Conservation (phyloP, 2,888 invertebrate species). For the Incurvaria masculella region DNA sequence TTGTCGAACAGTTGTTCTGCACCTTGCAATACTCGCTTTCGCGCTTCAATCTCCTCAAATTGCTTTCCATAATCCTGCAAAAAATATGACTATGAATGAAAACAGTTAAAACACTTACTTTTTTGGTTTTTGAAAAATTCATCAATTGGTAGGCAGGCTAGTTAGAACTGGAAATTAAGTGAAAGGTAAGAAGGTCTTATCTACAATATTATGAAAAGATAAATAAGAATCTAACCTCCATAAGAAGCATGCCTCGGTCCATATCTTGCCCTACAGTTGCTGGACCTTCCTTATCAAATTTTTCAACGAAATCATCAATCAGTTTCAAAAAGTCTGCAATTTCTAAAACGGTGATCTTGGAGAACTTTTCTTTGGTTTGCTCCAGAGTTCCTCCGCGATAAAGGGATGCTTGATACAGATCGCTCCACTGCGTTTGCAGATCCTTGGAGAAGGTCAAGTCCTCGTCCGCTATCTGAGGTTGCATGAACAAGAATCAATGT, state of each 20-base stretch:
- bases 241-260: constrained; percentile 65
- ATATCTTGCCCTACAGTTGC: constrained; percentile 75
- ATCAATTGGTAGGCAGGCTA: too few relatives aligned
- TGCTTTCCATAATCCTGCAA: constrained; percentile 59
- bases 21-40: constrained; percentile 51
- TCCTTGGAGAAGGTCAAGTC: constrained; percentile 57
- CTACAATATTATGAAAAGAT: too few relatives aligned
- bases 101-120: too few relatives aligned
- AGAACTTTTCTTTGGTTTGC: constrained; percentile 84
- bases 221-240: constrained; percentile 60
- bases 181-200: too few relatives aligned
- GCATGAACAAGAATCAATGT: constrained; percentile 29
- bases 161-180: too few relatives aligned
- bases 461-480: too few relatives aligned
- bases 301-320: constrained; percentile 64
- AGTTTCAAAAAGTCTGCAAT: constrained; percentile 66
- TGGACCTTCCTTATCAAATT: constrained; percentile 75
- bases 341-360: constrained; percentile 72
- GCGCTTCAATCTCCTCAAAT: constrained; percentile 64
- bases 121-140: too few relatives aligned
- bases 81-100: too few relatives aligned
- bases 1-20: constrained; percentile 88
- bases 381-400: constrained; percentile 68
- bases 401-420: constrained; percentile 64
- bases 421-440: constrained; percentile 67